Conservation (phyloP, 2,888 invertebrate genomes). For the Serrognathus titanus region DNA sequence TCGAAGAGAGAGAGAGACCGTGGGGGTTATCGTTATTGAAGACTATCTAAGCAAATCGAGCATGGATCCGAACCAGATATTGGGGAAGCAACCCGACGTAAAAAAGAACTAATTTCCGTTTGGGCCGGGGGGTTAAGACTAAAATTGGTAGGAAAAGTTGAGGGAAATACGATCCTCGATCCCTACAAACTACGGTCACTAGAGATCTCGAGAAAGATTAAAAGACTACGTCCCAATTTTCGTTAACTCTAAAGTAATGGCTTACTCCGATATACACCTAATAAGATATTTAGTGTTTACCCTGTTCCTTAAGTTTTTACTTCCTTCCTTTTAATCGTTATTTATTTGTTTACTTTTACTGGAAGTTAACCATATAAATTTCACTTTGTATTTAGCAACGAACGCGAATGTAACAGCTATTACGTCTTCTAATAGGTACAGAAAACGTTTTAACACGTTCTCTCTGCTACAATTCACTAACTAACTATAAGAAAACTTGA, state of each 20-base stretch:
- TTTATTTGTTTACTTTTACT: constrained; percentile 23
- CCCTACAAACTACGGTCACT: constrained; percentile 41
- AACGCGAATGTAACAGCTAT: too few species aligned
- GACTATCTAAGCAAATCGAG: constrained; percentile 42
- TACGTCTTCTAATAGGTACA: too few species aligned
- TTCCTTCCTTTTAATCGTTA: constrained; percentile 15
- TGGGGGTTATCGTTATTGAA: constrained; percentile 35
- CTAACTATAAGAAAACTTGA: too few species aligned
- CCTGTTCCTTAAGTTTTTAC: constrained; percentile 18
- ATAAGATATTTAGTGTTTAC: constrained; percentile 41
- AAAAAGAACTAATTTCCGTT: constrained; percentile 48
- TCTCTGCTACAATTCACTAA: too few species aligned
- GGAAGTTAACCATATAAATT: not conserved
- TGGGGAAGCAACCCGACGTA: constrained; percentile 43
- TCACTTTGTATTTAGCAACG: too few species aligned
- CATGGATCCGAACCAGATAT: constrained; percentile 42
- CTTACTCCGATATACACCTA: constrained; percentile 30
- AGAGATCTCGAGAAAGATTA: constrained; percentile 39
- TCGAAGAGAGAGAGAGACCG: constrained; percentile 12
- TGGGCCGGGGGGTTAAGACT: constrained; percentile 40
- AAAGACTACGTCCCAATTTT: constrained; percentile 34
- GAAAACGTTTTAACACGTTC: too few species aligned
- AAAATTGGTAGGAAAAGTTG: constrained; percentile 41
- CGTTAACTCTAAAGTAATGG: constrained; percentile 34
- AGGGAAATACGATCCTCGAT: constrained; percentile 31